phyloP scores from a whole-genome alignment of 2,113 vertebrate genomes.

The Xyrauchen texanus region DNA sequence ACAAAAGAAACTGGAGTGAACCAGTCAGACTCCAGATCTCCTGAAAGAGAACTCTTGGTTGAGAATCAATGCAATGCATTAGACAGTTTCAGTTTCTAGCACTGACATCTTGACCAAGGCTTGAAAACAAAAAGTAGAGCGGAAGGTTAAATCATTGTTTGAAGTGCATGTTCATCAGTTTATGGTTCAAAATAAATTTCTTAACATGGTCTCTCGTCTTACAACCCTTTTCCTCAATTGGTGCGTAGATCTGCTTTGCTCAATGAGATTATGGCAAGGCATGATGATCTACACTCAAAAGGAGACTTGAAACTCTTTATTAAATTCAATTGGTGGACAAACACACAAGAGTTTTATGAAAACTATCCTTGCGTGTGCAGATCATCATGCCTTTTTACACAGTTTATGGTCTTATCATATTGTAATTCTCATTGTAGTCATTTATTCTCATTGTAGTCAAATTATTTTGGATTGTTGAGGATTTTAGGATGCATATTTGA shows the following conservation, averaged over 20 bases:
- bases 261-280: no score
- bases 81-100: background rate
- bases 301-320: no score
- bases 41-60: background rate
- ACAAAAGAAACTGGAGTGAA: background rate
- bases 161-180: no score
- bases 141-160: background rate
- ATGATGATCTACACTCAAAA: no score
- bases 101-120: background rate
- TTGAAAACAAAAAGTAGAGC: background rate
- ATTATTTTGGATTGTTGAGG: no score
- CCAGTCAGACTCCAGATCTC: background rate
- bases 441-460: background rate
- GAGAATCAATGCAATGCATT: background rate
- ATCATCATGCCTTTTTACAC: background rate
- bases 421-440: background rate
- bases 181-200: no score
- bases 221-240: no score
- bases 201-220: no score
- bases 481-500: constrained; percentile 7
- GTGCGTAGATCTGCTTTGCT: no score
- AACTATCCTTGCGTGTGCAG: background rate
- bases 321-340: no score
- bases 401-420: background rate
- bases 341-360: no score